These are phyloP conservation scores for Lota lota DNA, from an alignment of 2,113 vertebrate genomes.

Conservation along the genomic window DNA sequence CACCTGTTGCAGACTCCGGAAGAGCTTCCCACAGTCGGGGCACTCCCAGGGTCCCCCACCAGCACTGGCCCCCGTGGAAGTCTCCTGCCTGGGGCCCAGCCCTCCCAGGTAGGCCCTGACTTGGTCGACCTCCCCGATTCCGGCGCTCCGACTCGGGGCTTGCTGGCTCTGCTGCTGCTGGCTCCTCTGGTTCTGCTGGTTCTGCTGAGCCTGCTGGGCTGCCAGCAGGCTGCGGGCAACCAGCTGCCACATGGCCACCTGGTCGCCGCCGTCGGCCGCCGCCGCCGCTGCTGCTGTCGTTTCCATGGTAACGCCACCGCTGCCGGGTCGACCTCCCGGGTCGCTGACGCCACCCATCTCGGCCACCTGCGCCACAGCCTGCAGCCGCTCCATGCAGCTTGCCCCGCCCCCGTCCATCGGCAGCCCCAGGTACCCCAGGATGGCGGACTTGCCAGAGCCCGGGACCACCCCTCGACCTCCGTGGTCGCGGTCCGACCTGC, in stretches of 20 bases:
- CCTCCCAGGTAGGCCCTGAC: conserved; percentile 70
- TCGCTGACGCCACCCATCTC: conserved; percentile 68
- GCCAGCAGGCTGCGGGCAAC: conserved; percentile 74
- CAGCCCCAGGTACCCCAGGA: conserved; percentile 81
- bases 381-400: conserved; percentile 83
- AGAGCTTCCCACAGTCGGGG: conserved; percentile 76
- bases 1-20: conserved; percentile 74
- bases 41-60: conserved; percentile 73
- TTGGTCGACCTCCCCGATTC: conserved; percentile 66
- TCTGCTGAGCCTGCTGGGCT: conserved; percentile 59
- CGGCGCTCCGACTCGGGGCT: conserved; percentile 49
- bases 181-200: conserved; percentile 50
- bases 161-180: conserved; percentile 67
- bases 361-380: conserved; percentile 80
- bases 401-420: conserved; percentile 76
- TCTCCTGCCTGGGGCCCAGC: conserved; percentile 59
- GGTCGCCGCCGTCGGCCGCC: conserved; percentile 57
- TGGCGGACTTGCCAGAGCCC: conserved; percentile 72
- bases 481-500: conserved; percentile 43
- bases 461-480: conserved; percentile 37
- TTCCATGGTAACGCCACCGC: conserved; percentile 20
- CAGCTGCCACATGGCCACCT: conserved; percentile 76
- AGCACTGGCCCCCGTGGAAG: not conserved
- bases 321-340: conserved; percentile 42
- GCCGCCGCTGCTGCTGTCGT: not conserved